These are phyloP conservation scores for Camptogramma bilineatum DNA, from an alignment of 2,888 invertebrate genomes.

Conservation along the genomic window DNA sequence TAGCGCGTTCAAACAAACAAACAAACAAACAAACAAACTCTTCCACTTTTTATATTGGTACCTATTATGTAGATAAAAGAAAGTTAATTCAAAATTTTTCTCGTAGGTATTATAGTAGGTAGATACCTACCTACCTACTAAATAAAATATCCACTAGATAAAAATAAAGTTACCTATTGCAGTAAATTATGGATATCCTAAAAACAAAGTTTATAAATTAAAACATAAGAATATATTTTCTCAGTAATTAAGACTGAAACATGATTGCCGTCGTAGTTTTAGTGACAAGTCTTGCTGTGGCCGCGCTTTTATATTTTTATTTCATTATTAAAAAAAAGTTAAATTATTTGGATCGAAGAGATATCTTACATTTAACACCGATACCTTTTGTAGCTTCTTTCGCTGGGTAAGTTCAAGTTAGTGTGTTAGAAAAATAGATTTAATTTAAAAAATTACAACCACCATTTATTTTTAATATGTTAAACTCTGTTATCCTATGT, in stretches of 20 bases:
- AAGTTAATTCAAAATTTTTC: too few species aligned
- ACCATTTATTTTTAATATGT: too few species aligned
- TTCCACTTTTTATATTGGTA: too few species aligned
- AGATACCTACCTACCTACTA: not conserved
- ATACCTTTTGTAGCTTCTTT: constrained; percentile 40
- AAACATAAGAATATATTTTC: constrained; percentile 23
- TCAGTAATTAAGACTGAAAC: constrained; percentile 29
- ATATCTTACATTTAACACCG: constrained; percentile 39
- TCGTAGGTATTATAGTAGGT: too few species aligned
- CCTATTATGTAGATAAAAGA: too few species aligned
- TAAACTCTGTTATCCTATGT: too few species aligned
- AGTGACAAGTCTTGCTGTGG: constrained; percentile 38
- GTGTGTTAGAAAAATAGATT: too few species aligned
- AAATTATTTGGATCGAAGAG: constrained; percentile 35
- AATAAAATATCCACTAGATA: too few species aligned
- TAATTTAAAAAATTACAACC: too few species aligned
- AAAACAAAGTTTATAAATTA: constrained; percentile 34
- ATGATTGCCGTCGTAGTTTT: constrained; percentile 43
- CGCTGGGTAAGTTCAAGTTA: constrained; percentile 36
- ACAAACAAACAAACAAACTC: too few species aligned
- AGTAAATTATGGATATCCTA: constrained; percentile 30
- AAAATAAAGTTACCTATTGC: not conserved
- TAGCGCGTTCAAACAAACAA: too few species aligned
- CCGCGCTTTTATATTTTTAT: constrained; percentile 42
- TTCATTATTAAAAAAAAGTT: constrained; percentile 40